Evolutionary conservation across 1,140 invertebrate genomes (phyloP), one percentile per base, ranked within the genome.

Genomic region (Maconellicoccus hirsutus): DNA sequence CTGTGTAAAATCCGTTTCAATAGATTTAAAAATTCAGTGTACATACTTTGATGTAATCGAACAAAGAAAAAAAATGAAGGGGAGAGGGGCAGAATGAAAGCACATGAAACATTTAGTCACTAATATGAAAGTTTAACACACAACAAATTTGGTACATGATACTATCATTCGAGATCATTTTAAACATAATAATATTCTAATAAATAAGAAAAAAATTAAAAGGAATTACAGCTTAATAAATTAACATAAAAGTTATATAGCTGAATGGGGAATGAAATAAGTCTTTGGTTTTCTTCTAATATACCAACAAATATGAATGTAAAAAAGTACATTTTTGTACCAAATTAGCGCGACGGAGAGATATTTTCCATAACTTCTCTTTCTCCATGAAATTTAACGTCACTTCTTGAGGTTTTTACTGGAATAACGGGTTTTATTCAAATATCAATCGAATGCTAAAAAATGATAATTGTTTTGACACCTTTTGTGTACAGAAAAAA

Each of bases 141-240:
- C 42, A 52, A 52, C 42, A 52, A 52, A 8, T 52, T 52, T 52
- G 42, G 42, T 52, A 52, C 42, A 52, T 52, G 42, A 52, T 52
- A 52, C 16, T 8, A 52, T 52, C 42, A 52, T 16, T 33, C 42
- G 42, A 52, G 42, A 52, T 52, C 42, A 52, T 52, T 16, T 16
- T 52, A 52, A 52, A 52, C 2, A 52, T 52, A 8, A 52, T 52
- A 52, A 8, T 52, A 52, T 52, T 19, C 29, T 33, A 33, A 52
- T 52, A 52, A 52, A 14, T 52, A 52, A 16, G 12, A 52, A 52
- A 52, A 52, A 52, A 52, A 52, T 8, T 52, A 8, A 16, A 8
- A 52, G 2, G 2, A 16, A 52, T 52, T 8, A 52, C 10, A 52
- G 42, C 12, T 33, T 33, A 6, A 33, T 33, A 33, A 33, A 33